Evolutionary conservation across 1,140 invertebrate genomes (phyloP).

Genomic region (Zaprionus nigranus): DNA sequence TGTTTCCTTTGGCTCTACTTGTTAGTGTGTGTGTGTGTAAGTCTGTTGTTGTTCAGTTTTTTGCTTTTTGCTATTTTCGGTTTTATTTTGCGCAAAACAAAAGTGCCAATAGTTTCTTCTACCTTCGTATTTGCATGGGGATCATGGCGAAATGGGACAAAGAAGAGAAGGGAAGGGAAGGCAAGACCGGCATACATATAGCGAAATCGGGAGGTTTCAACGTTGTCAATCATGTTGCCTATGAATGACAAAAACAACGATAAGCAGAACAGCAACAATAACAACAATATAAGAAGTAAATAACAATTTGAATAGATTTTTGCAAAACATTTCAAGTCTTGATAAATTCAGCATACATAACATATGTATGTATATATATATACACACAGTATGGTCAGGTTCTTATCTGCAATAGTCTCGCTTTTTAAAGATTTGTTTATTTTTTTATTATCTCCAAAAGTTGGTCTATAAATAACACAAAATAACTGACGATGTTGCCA

Average conservation of each 20-base stretch:
- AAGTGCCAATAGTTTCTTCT: constrained; percentile 37
- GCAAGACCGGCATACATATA: not conserved
- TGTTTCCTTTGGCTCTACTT: constrained; percentile 12
- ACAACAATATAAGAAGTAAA: constrained; percentile 1
- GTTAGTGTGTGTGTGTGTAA: constrained; percentile 13
- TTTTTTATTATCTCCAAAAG: not conserved
- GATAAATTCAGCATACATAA: not conserved
- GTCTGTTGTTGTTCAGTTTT: constrained; percentile 23
- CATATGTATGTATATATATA: not conserved
- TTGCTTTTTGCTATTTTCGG: constrained; percentile 26
- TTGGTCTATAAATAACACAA: constrained; percentile 1
- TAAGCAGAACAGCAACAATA: constrained; percentile 9
- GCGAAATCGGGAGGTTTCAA: constrained; percentile 7
- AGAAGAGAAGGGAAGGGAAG: not conserved
- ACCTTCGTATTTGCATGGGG: constrained; percentile 15
- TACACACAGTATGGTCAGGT: not conserved
- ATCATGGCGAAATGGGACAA: constrained; percentile 21
- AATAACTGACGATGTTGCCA: not conserved
- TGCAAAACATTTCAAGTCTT: constrained; percentile 5
- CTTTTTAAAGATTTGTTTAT: not conserved
- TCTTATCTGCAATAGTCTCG: constrained; percentile 16
- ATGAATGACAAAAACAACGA: constrained; percentile 43
- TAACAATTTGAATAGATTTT: constrained; percentile 8
- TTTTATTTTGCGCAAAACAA: constrained; percentile 51
- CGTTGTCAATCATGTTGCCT: constrained; percentile 42